Evolutionary conservation across 2,113 vertebrate species (phyloP).

Genomic region (Pluvialis apricaria): DNA sequence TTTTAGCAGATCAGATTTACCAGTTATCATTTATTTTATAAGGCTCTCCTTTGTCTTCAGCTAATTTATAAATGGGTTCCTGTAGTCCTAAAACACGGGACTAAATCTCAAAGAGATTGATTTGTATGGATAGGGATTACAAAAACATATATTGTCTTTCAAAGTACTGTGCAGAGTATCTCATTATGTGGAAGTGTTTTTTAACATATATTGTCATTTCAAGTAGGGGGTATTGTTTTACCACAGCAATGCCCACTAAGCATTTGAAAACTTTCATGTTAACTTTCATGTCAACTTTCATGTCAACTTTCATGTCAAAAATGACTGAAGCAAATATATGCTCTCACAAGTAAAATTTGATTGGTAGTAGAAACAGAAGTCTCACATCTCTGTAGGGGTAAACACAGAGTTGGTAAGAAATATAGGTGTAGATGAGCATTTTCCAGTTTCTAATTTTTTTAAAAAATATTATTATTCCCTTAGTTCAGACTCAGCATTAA

Average conservation of each 20-base stretch:
- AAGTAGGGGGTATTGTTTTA: neutral
- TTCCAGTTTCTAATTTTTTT: neutral
- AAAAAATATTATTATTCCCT: neutral
- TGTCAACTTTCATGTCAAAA: neutral
- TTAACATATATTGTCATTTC: neutral
- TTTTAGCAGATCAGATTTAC: neutral
- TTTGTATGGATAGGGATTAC: neutral
- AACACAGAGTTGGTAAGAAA: neutral
- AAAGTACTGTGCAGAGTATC: neutral
- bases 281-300: neutral
- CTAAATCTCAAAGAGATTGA: neutral
- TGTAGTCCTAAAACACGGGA: neutral
- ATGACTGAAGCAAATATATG: neutral
- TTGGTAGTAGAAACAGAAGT: neutral
- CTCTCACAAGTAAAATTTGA: neutral
- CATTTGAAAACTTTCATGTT: neutral
- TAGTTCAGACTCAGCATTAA: neutral
- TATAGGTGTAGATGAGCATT: neutral
- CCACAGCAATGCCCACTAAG: neutral
- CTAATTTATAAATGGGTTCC: no score
- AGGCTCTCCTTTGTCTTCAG: neutral
- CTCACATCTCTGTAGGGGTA: neutral
- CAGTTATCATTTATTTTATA: neutral
- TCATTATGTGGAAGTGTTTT: neutral
- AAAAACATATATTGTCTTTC: neutral